Evolutionary conservation across 2,113 vertebrate genomes (phyloP), one percentile per base, ranked within the genome.

Genomic region (Acanthisitta chloris): DNA sequence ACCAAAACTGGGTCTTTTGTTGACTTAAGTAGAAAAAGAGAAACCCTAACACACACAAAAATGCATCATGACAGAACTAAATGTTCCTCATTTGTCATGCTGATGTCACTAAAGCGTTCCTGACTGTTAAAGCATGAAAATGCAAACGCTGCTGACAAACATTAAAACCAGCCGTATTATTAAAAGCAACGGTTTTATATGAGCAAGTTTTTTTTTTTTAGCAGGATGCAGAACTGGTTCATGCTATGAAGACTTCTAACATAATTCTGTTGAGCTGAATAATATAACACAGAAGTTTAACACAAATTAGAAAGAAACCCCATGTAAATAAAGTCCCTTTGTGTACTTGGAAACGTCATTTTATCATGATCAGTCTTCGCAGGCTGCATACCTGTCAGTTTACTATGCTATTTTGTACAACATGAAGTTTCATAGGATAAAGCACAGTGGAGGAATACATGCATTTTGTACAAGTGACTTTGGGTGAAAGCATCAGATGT

Each of bases 91-190:
- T 94, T 91, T 77, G 51, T 92, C 87, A 85, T 25, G 2, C 45
- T 45, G 70, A 61, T 61, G 46, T 95, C 69, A 79, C 40, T 85
- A 51, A 85, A 77, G 5, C 15, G n/a, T 61, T 94, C 77, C 42
- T 89, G 70, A 89, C 42, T 65, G 36, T 10, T 93, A 61, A 79
- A 79, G 72, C 49, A 91, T n/a, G 23, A 81, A 95, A 96, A 86
- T 42, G 34, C 21, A 81, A 78, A 81, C 43, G 59, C 36, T 91
- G 77, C 38, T 91, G 49, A 93, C 80, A 91, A 94, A 93, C n/a
- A 55, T 78, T 91, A 86, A 92, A 86, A 34, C 45, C 72, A 87
- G 80, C 20, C 78, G 15, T 51, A 92, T 94, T 94, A 94, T 80
- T 81, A 84, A 94, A 94, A 88, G 28, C 71, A 71, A 3, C 1